Conservation (phyloP, 2,113 vertebrate genomes). For the Nothocercus nigrocapillus region DNA sequence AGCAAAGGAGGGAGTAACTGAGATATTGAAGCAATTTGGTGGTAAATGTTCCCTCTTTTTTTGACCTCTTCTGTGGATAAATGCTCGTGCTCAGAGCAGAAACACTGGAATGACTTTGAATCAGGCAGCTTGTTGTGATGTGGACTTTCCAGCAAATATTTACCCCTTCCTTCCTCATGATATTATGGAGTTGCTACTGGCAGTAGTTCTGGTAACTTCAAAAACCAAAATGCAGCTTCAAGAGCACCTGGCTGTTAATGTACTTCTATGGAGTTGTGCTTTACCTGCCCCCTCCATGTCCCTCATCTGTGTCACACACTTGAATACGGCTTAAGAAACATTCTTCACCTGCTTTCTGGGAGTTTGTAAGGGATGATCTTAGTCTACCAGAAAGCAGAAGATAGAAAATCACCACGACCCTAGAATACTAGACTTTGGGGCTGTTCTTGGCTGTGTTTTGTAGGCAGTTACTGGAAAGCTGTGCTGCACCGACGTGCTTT, state of each 20-base stretch:
- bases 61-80: accelerated
- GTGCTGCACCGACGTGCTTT: background rate
- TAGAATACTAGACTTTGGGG: background rate
- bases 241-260: background rate
- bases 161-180: background rate
- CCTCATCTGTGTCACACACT: accelerated
- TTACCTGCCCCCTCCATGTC: background rate
- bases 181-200: accelerated
- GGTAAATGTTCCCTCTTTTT: background rate
- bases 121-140: background rate
- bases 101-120: background rate
- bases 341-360: background rate
- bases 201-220: background rate
- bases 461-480: background rate
- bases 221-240: background rate
- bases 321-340: background rate
- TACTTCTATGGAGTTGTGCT: background rate
- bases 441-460: accelerated
- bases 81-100: background rate
- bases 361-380: accelerated
- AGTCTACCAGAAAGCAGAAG: background rate
- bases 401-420: background rate
- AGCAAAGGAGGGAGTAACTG: background rate
- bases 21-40: background rate
- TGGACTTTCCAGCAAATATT: background rate